Conservation (phyloP, 2,797 vertebrate species). For the Muraenolepis orangiensis region DNA sequence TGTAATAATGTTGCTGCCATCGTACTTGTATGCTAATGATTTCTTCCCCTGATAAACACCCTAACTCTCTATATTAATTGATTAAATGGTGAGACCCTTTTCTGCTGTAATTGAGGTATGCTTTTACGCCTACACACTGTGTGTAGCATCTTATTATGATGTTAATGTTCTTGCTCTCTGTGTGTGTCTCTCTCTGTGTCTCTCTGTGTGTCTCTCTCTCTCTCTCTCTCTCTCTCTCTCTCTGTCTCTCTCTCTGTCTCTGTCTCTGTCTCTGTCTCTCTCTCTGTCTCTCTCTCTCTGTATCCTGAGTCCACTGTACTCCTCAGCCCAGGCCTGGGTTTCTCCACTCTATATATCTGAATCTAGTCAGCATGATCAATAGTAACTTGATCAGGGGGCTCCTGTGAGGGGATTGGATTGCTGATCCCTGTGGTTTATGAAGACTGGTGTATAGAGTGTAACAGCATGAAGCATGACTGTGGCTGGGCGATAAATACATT, state of each 20-base stretch:
- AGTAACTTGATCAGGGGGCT: neutral
- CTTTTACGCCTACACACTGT: neutral
- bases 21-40: constrained; percentile 7
- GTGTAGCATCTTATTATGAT: constrained; percentile 6
- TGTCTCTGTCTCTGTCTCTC: neutral
- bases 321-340: neutral
- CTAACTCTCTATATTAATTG: constrained; percentile 27
- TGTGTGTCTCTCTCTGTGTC: neutral
- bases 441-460: constrained; percentile 21
- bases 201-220: no score
- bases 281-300: neutral
- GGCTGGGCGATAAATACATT: neutral
- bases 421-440: neutral
- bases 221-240: no score
- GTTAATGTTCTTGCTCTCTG: neutral
- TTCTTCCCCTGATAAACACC: neutral
- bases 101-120: neutral
- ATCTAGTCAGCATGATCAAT: neutral
- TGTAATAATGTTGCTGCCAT: neutral
- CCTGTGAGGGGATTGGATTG: constrained; percentile 1
- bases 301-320: neutral
- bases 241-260: no score
- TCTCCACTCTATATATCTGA: neutral
- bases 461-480: constrained; percentile 48
- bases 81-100: constrained; percentile 42